Evolutionary conservation across 2,113 vertebrate genomes (phyloP), one percentile per base, ranked within the genome.

Genomic region (Apodemus speciosus): DNA sequence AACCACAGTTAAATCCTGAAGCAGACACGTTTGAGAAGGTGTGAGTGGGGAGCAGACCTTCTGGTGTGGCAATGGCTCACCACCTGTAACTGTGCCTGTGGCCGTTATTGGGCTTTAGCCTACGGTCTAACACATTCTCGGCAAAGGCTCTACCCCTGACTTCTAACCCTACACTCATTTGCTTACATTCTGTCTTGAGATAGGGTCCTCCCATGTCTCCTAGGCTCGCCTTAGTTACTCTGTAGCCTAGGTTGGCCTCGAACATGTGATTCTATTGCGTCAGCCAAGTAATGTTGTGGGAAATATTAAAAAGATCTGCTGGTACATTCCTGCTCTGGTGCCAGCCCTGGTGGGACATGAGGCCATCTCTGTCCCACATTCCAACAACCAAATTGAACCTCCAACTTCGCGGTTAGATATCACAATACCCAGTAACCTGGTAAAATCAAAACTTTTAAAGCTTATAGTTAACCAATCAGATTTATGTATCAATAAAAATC

Each of bases 1-100:
- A 72, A 32, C 46, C 60, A 71, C 23, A 25, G 43, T 15, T 49
- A 62, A 43, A 3, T 32, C 9, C 1, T 84, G 35, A 40, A 49
- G 1, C n/a, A 69, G 69, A 21, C 23, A 2, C 1, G 5, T 87
- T 16, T 0, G 32, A 30, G n/a, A 2, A 4, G 43, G 30, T 4
- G 1, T 23, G 18, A 49, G 46, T 6, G 21, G 30, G 27, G 32
- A n/a, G 62, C 8, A 25, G 53, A n/a, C 20, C 14, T 15, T 38
- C n/a, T 16, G 7, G n/a, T 25, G 21, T 40, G 21, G n/a, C 53
- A 58, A 3, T 27, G 79, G 60, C n/a, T 60, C 56, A 25, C 53
- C 40, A 81, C 77, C 25, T 81, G 51, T 25, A 25, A 58, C 11
- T 23, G 53, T 58, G 35, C 14, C 9, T 60, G n/a, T 60, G 27